Evolutionary conservation across 2,797 vertebrate species (phyloP), one percentile per base, ranked within the genome.

Genomic region (Enteromius thamalakanensis): DNA sequence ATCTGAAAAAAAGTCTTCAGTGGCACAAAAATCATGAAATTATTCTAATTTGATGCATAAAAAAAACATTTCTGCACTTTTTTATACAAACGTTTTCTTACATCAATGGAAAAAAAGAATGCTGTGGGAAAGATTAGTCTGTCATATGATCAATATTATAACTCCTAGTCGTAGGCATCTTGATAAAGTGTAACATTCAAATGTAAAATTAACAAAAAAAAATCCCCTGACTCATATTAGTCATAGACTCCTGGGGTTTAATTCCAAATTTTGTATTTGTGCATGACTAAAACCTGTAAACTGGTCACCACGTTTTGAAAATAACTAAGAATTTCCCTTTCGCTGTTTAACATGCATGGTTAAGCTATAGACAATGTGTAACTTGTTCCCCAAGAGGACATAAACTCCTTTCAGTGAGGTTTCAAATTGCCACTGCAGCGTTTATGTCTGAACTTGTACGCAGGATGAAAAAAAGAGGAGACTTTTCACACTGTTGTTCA

Each of bases 311-410:
- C 17, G 12, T 78, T 21, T 5, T 26, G 2, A 37, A 64, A 58
- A 45, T 37, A 62, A 60, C 21, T 37, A 62, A 70, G 75, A 78
- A 71, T 70, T 77, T 70, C 81, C 65, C 40, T 37, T 34, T 49
- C 3, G 21, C 51, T 60, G 47, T 45, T 83, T 67, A 60, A 71
- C 67, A 83, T 78, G 76, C 65, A 34, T 83, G 65, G 65, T 78
- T 49, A 60, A 62, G 53, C 82, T 71, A 78, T 78, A 78, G 65
- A 78, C 82, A 83, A 83, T 83, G 81, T 78, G 65, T 83, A 78
- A 83, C 81, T 83, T 83, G 75, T 83, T 78, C 65, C 15, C 19
- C 65, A 47, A 60, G 29, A 23, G 42, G 29, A 83, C 82, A 83
- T 83, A 71, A 83, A 71, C 64, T 78, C 37, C 81, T 68, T 77